Conservation (phyloP, 2,113 vertebrate species). For the Colinus virginianus region DNA sequence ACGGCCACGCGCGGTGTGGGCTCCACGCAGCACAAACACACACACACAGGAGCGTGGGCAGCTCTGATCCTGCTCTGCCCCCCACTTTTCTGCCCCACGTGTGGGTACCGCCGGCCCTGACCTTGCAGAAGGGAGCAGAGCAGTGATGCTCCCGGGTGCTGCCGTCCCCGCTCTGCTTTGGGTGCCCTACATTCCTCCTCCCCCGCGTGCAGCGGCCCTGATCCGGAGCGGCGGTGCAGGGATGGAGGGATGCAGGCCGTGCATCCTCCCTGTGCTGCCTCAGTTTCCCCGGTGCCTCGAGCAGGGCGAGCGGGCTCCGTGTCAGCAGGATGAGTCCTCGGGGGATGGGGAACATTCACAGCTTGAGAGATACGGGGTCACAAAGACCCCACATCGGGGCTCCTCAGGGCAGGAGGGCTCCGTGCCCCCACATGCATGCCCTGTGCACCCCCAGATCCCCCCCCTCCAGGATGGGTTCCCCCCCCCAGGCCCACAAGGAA, state of each 20-base stretch:
- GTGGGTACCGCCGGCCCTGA: no score
- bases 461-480: no score
- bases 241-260: neutral
- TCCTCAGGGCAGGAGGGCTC: neutral
- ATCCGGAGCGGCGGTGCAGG: neutral
- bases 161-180: neutral
- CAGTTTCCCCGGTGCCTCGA: neutral
- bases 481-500: neutral
- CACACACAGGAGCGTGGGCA: neutral
- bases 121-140: neutral
- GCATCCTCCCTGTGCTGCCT: neutral
- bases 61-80: neutral
- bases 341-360: neutral
- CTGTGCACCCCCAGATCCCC: neutral
- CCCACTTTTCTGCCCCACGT: no score
- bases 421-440: neutral
- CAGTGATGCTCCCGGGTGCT: neutral
- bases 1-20: neutral
- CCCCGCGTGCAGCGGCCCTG: neutral
- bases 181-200: constrained; percentile 32
- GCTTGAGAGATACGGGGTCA: neutral
- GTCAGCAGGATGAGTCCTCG: accelerated
- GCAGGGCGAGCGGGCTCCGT: neutral
- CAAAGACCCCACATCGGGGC: neutral
- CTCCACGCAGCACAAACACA: neutral